A percentile compares a stretch with the other conserved stretches of the same genome.
Conservation (phyloP, 2,113 vertebrate genomes). For the Felis catus region F.catus_Fca126_mat1.0 CM031414.1:6110001-6110500, state of each 20-base stretch:
- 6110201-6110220: rapidly evolving
- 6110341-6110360: background rate
- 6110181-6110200: constrained; percentile 69
- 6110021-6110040: constrained; percentile 82
- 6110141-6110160: constrained; percentile 63
- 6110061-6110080: constrained; percentile 89
- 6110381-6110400: background rate
- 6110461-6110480: background rate
- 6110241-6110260: background rate
- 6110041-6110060: constrained; percentile 79
- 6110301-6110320: background rate
- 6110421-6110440: background rate
- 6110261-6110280: background rate
- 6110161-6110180: constrained; percentile 77
- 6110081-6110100: constrained; percentile 88
- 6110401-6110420: no score
- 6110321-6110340: no score
- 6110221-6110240: background rate
- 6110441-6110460: background rate
- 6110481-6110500: background rate
- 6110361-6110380: background rate
- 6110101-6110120: constrained; percentile 80
- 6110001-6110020: constrained; percentile 81
- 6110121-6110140: constrained; percentile 86
- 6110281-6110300: background rate